Percentiles rank a stretch among this genome's conserved stretches.
phyloP scores from a whole-genome alignment of 2,797 vertebrate species.

The Syngnathus acus region DNA sequence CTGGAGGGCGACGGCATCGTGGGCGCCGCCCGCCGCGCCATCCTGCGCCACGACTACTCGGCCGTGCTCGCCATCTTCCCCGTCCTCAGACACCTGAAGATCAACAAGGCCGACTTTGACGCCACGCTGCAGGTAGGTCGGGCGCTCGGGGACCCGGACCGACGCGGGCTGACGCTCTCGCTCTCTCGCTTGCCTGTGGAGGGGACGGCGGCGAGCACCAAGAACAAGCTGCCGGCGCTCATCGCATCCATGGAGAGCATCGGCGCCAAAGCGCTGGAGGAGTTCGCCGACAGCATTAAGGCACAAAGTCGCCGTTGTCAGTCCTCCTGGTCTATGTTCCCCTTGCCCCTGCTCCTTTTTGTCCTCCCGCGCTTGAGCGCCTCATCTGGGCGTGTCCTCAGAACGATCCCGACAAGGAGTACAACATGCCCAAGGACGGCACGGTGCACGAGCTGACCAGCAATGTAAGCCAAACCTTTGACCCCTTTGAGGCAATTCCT shows the following conservation, averaged over 20 bases:
- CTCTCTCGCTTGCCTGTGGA: slow-evolving; percentile 39
- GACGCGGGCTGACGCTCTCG: neutral
- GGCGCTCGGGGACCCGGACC: no score
- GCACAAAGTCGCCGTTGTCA: slow-evolving; percentile 34
- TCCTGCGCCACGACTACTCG: slow-evolving; percentile 89
- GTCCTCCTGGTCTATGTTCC: neutral
- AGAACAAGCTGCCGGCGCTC: slow-evolving; percentile 94
- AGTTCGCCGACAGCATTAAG: slow-evolving; percentile 99
- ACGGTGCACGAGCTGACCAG: slow-evolving; percentile 96
- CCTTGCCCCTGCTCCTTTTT: no score
- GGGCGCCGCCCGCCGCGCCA: slow-evolving; percentile 84
- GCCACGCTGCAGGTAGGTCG: slow-evolving; percentile 82
- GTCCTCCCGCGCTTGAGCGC: no score
- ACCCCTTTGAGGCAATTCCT: neutral
- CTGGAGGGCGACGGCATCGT: slow-evolving; percentile 94
- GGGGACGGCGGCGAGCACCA: slow-evolving; percentile 95
- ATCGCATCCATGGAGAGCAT: slow-evolving; percentile 97
- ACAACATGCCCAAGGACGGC: slow-evolving; percentile 98
- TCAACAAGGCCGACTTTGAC: slow-evolving; percentile 93
- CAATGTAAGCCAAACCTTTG: slow-evolving; percentile 70
- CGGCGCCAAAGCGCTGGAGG: slow-evolving; percentile 92
- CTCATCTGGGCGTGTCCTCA: slow-evolving; percentile 32
- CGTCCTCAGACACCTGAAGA: slow-evolving; percentile 90
- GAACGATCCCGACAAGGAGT: slow-evolving; percentile 97
- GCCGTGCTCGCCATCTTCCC: slow-evolving; percentile 95